A percentile compares a stretch with the other conserved stretches of the same genome.
Conservation (phyloP, 2,113 vertebrate genomes). For the Eublepharis macularius region DNA sequence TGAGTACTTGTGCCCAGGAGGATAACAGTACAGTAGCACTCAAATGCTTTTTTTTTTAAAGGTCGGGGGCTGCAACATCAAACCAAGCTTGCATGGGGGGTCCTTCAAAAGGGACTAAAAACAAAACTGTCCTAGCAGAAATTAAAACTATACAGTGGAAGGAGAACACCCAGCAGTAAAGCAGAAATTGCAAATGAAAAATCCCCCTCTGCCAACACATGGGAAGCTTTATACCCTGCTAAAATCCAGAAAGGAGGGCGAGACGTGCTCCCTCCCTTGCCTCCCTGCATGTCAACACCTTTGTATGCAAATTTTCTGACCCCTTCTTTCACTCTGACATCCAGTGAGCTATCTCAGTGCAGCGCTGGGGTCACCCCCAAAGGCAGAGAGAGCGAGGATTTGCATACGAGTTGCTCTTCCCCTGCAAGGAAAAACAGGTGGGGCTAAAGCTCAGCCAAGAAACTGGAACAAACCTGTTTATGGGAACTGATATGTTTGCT, state of each 20-base stretch:
- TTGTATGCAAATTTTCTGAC: neutral
- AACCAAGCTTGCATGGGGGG: neutral
- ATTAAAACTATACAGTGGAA: neutral
- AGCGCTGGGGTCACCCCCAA: neutral
- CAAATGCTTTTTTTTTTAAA: too few relatives aligned
- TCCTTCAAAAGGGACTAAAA: neutral
- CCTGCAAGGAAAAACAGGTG: too few relatives aligned
- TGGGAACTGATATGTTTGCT: too few relatives aligned
- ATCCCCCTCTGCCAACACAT: too few relatives aligned
- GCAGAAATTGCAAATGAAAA: neutral
- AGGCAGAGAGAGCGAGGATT: neutral
- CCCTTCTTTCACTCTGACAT: neutral
- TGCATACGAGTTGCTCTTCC: neutral
- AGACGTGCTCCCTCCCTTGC: neutral
- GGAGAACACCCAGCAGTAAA: neutral
- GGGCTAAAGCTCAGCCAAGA: too few relatives aligned
- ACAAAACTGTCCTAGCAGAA: neutral
- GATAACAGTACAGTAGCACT: too few relatives aligned
- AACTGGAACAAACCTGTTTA: too few relatives aligned
- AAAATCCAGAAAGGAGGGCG: too few relatives aligned
- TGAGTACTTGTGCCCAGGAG: neutral
- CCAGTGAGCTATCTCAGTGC: constrained; percentile 35
- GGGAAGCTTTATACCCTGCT: too few relatives aligned
- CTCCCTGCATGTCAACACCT: neutral
- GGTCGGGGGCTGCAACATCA: too few relatives aligned